phyloP scores from a whole-genome alignment of 2,113 vertebrate genomes.

The Mohoua ochrocephala region DNA sequence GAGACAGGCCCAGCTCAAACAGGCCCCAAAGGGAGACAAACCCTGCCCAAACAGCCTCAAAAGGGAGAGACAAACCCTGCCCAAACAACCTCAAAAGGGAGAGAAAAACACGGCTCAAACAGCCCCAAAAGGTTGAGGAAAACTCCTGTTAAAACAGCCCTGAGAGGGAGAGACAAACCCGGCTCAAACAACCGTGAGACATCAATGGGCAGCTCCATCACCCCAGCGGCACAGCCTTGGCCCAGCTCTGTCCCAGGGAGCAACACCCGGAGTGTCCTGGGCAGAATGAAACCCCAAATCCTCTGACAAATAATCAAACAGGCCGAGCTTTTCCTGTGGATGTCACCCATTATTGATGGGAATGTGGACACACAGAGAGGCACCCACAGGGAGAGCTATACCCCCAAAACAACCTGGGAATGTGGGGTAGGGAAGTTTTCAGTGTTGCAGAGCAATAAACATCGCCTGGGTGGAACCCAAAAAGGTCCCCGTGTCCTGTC shows the following conservation, averaged over 20 bases:
- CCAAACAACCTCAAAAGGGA: not conserved
- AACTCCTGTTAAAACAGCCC: not conserved
- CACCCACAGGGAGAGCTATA: not conserved
- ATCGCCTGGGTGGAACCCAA: not conserved
- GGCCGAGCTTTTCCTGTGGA: not conserved
- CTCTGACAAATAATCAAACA: not conserved
- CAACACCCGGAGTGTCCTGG: not conserved
- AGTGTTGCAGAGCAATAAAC: not conserved
- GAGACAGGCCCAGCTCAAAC: not conserved
- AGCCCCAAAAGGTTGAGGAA: not conserved
- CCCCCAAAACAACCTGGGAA: not conserved
- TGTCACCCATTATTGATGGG: accelerated
- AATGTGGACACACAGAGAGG: not conserved
- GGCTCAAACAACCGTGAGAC: not conserved
- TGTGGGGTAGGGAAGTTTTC: not conserved
- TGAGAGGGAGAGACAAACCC: not conserved
- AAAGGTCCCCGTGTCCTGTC: not conserved
- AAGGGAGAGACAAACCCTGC: not conserved
- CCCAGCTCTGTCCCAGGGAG: not conserved
- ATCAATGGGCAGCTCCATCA: not conserved
- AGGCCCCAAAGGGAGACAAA: not conserved
- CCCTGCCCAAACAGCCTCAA: too few species aligned
- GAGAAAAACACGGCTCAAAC: not conserved
- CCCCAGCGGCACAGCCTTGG: accelerated
- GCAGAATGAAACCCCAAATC: not conserved